phyloP scores from a whole-genome alignment of 1,140 invertebrate genomes.

The Drosophila punjabiensis region DNA sequence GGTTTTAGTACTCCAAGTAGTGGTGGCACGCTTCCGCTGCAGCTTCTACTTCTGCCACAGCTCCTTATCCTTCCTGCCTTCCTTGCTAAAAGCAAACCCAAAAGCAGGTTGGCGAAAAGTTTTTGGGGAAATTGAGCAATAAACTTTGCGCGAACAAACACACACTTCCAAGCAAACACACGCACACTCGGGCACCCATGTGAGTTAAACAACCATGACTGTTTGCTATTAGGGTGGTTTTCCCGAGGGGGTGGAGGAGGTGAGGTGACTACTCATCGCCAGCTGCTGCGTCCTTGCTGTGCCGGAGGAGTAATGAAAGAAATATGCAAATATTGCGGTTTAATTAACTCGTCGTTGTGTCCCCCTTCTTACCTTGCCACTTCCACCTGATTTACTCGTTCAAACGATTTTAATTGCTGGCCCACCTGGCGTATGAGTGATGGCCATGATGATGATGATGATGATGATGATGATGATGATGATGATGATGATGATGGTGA shows the following conservation, averaged over 20 bases:
- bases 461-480: background rate
- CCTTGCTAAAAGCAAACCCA: slow-evolving; percentile 13
- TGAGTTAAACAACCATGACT: slow-evolving; percentile 49
- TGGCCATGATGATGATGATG: slow-evolving; percentile 16
- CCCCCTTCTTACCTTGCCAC: background rate
- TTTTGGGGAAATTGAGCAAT: slow-evolving; percentile 80
- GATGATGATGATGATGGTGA: background rate
- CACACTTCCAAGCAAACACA: slow-evolving; percentile 12
- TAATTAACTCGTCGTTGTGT: slow-evolving; percentile 70
- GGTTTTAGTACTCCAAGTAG: slow-evolving; percentile 45
- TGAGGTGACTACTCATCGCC: slow-evolving; percentile 32
- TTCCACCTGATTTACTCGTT: slow-evolving; percentile 40
- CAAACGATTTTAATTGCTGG: slow-evolving; percentile 67
- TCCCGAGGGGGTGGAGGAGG: background rate
- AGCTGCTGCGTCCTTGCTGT: slow-evolving; percentile 20
- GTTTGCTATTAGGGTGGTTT: slow-evolving; percentile 39
- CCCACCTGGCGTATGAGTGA: slow-evolving; percentile 69
- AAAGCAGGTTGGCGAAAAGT: slow-evolving; percentile 67
- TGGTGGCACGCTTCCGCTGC: slow-evolving; percentile 31
- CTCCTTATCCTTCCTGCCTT: background rate
- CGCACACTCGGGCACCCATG: slow-evolving; percentile 2
- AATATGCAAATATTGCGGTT: slow-evolving; percentile 82
- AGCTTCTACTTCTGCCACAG: slow-evolving; percentile 1
- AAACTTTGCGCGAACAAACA: slow-evolving; percentile 63
- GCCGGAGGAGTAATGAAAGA: slow-evolving; percentile 57